Percentiles rank a stretch among this genome's conserved stretches.
These are phyloP conservation scores for Cenopis cana DNA, from an alignment of 2,888 invertebrate species.

Conservation along the genomic window DNA sequence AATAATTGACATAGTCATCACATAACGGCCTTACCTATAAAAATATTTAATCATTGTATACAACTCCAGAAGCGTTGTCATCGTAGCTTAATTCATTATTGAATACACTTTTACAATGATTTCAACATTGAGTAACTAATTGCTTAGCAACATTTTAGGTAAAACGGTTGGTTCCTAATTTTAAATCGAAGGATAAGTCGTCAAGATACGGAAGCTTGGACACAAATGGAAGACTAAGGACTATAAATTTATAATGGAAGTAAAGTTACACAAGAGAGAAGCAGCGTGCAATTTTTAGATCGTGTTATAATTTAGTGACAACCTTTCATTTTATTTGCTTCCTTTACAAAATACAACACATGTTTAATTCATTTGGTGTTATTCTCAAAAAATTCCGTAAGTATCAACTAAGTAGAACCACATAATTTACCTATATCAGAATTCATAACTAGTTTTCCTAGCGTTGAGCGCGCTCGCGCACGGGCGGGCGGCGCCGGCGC, in stretches of 20 bases:
- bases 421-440: conserved; percentile 19
- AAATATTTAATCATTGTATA: conserved; percentile 44
- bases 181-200: conserved; percentile 72
- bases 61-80: conserved; percentile 37
- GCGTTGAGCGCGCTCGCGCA: conserved; percentile 43
- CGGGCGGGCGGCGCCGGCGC: conserved; percentile 38
- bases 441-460: conserved; percentile 18
- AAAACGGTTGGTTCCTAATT: conserved; percentile 65
- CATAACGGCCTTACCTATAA: conserved; percentile 58
- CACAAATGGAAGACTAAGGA: conserved; percentile 81
- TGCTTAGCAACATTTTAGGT: conserved; percentile 42
- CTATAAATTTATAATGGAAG: conserved; percentile 61
- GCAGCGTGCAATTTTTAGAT: conserved; percentile 69
- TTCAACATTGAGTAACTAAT: conserved; percentile 40
- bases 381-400: conserved; percentile 62
- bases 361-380: conserved; percentile 81
- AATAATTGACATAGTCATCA: conserved; percentile 85
- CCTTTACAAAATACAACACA: conserved; percentile 68
- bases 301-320: conserved; percentile 71
- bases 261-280: conserved; percentile 56
- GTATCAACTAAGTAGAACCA: conserved; percentile 41
- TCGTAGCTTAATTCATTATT: conserved; percentile 37
- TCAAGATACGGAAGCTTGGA: conserved; percentile 72
- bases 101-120: conserved; percentile 39
- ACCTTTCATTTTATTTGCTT: conserved; percentile 62